A percentile compares a stretch with the other conserved stretches of the same genome.
Evolutionary conservation across 92 coral and sea anemone genomes (phyloP).

Genomic region (Meandrina meandrites): DNA sequence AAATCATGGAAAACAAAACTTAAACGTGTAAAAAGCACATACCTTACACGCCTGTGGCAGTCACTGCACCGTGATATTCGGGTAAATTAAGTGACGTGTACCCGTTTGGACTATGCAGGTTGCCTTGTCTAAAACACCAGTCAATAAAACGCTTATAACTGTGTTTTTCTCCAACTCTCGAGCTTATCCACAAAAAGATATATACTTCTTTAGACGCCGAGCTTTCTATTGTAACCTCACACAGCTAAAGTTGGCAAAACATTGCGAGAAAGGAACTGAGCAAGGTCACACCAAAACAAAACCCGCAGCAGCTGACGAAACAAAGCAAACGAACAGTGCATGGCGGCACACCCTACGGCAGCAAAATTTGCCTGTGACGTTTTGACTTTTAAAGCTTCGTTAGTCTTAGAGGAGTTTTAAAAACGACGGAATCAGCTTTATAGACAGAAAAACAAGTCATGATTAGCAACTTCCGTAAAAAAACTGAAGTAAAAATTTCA

Average conservation of each 20-base stretch:
- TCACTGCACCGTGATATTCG: not conserved
- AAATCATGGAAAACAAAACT: not conserved
- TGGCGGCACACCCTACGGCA: not conserved
- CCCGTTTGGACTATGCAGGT: not conserved
- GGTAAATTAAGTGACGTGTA: not conserved
- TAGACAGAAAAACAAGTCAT: not conserved
- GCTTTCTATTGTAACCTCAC: not conserved
- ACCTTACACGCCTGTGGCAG: not conserved
- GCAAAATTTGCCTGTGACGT: not conserved
- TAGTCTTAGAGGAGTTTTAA: not conserved
- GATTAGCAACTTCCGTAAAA: not conserved
- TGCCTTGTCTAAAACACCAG: not conserved
- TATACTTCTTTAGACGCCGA: not conserved
- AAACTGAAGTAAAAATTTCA: not conserved
- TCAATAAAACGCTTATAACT: not conserved
- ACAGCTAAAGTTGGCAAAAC: slow-evolving; percentile 25
- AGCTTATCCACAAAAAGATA: not conserved
- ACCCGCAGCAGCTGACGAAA: not conserved
- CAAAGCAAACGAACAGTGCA: not conserved
- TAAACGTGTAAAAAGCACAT: not conserved
- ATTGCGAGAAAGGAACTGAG: not conserved
- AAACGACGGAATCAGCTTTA: not conserved
- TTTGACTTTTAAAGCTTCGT: not conserved
- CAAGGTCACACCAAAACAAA: slow-evolving; percentile 6
- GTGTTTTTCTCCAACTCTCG: not conserved